Evolutionary conservation across 2,888 invertebrate species (phyloP).

Genomic region (Masnerella sp.): DNA sequence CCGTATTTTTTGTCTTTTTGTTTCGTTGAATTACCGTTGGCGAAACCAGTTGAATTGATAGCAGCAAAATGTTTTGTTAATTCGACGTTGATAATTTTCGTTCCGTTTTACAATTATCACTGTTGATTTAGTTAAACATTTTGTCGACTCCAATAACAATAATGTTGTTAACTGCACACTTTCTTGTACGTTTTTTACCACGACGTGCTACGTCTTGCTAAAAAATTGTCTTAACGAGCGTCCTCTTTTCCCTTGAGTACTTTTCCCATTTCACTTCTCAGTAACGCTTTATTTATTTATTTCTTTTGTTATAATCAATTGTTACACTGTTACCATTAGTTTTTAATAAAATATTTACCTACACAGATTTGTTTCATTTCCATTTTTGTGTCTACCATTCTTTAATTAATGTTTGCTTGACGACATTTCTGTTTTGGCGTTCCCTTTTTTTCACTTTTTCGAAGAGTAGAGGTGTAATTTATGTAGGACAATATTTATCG

Average conservation of each 20-base stretch:
- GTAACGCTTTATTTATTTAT: neutral
- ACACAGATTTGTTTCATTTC: neutral
- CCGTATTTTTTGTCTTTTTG: conserved; percentile 23
- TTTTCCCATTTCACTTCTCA: conserved; percentile 9
- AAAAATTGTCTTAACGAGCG: conserved; percentile 13
- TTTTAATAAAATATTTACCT: conserved; percentile 4
- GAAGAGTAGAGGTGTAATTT: conserved; percentile 46
- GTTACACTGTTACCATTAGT: too few relatives aligned
- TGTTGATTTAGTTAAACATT: conserved; percentile 59
- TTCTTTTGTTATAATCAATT: too few relatives aligned
- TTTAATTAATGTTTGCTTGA: conserved; percentile 26
- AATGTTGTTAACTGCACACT: conserved; percentile 62
- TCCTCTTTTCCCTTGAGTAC: conserved; percentile 9
- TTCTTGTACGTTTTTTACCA: conserved; percentile 53
- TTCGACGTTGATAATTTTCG: conserved; percentile 56
- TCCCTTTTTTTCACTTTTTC: conserved; percentile 13
- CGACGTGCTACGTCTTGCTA: conserved; percentile 22
- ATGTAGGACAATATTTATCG: too few relatives aligned
- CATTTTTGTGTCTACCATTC: neutral
- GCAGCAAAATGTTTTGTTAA: conserved; percentile 59
- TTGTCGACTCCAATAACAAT: conserved; percentile 57
- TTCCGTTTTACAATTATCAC: conserved; percentile 46
- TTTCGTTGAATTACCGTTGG: conserved; percentile 57
- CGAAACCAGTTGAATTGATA: conserved; percentile 55
- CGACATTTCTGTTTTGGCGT: conserved; percentile 23